Evolutionary conservation across 1,140 invertebrate genomes (phyloP), one percentile per base, ranked within the genome.

Genomic region (Rhyzopertha dominica): DNA sequence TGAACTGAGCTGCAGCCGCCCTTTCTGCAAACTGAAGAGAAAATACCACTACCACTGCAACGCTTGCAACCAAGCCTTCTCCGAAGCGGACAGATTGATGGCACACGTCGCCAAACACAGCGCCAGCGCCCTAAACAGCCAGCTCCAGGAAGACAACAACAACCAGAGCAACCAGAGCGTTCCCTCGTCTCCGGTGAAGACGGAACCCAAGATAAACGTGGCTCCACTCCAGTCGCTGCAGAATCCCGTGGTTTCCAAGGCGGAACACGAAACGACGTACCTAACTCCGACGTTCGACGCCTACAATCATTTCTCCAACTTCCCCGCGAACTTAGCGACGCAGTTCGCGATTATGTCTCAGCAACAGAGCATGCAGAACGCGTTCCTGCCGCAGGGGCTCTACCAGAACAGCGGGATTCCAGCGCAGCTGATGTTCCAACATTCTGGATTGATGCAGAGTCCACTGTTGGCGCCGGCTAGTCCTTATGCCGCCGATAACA

Each of bases 21-120:
- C 87, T 5, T 90, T 90, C 61, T 91, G 88, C 66, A 91, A 91
- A 65, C 70, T 90, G 26, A 91, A 91, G 62, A 75, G 87, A 36
- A 82, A 85, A 54, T 81, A 86, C 48, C 88, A 92, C 62, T 90
- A 84, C 56, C 88, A 92, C 61, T 91, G 88, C 66, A 83, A 85
- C 58, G 76, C 85, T n/a, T 91, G 88, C 67, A 89, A 89, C 67
- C 87, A 75, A 66, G 82, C 81, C 3, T 83, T 84, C 59, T 82
- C 81, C 2, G 82, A 85, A 48, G 52, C 82, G 14, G 81, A 84
- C 40, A 74, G 77, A 44, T 63, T 85, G 24, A 71, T 80, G 13
- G 74, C 79, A 4, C 82, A 85, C 61, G 75, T 84, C n/a, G 74
- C 79, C 5, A 84, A 84, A 58, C 82, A 85, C 54, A 80, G 74